Percentiles rank a stretch among this genome's conserved stretches.
phyloP scores from a whole-genome alignment of 2,113 vertebrate species.

The Scortum barcoo region DNA sequence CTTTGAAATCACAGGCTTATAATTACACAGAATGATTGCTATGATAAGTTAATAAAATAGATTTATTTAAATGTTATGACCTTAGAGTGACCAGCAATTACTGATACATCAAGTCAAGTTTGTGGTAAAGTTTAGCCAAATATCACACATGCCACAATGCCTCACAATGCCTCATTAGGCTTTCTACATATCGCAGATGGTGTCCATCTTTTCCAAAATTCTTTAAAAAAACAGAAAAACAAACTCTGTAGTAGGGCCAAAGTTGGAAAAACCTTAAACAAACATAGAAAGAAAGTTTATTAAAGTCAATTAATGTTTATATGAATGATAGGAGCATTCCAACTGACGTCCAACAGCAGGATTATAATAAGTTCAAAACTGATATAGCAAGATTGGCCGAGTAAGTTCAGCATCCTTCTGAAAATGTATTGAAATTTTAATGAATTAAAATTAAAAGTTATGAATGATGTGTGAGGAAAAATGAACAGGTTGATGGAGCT shows the following conservation, averaged over 20 bases:
- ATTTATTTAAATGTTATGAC: background rate
- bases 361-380: background rate
- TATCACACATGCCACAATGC: background rate
- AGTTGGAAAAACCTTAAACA: conserved; percentile 13
- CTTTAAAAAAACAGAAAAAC: background rate
- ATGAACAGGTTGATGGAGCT: background rate
- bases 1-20: background rate
- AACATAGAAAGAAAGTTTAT: conserved; percentile 36
- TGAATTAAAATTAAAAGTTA: background rate
- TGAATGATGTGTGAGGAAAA: background rate
- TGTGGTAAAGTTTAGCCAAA: background rate
- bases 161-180: background rate
- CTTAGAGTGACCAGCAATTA: background rate
- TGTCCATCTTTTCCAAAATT: background rate
- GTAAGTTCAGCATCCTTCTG: too few species aligned
- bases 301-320: background rate
- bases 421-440: background rate
- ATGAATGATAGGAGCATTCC: background rate
- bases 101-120: background rate
- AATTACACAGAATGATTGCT: conserved; percentile 4
- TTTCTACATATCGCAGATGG: background rate
- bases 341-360: background rate
- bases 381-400: background rate
- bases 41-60: background rate
- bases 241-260: background rate